phyloP scores from a whole-genome alignment of 2,888 invertebrate species.

The Cosmia trapezina region DNA sequence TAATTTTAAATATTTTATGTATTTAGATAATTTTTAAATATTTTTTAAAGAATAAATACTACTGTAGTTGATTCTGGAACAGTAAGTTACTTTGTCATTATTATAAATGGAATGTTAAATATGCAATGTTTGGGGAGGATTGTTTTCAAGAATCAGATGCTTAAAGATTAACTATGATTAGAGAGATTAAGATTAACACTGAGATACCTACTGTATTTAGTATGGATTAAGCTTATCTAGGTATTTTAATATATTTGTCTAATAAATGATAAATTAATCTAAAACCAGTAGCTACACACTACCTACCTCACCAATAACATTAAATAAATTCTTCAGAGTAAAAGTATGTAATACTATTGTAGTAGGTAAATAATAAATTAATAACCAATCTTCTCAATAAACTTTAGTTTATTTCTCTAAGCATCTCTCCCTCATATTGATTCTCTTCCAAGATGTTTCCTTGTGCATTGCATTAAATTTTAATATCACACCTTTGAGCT shows the following conservation, averaged over 20 bases:
- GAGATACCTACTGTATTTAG: conserved; percentile 24
- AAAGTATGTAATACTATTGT: conserved; percentile 8
- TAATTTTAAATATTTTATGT: conserved; percentile 3
- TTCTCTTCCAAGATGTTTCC: conserved; percentile 41
- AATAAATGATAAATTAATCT: conserved; percentile 48
- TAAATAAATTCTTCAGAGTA: conserved; percentile 25
- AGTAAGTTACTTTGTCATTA: conserved; percentile 30
- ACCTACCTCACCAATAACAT: conserved; percentile 30
- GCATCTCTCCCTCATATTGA: conserved; percentile 42
- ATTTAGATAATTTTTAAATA: neutral
- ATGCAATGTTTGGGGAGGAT: conserved; percentile 34
- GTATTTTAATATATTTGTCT: conserved; percentile 13
- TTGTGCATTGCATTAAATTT: conserved; percentile 45
- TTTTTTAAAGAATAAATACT: conserved; percentile 20
- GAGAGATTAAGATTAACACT: conserved; percentile 49
- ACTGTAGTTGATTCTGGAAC: conserved; percentile 14
- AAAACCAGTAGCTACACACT: conserved; percentile 44
- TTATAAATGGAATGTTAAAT: conserved; percentile 69
- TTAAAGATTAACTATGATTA: conserved; percentile 43
- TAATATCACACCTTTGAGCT: conserved; percentile 61
- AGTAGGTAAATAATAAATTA: conserved; percentile 7
- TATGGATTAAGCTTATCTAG: conserved; percentile 7
- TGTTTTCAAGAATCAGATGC: conserved; percentile 48
- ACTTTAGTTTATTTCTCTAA: conserved; percentile 38
- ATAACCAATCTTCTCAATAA: conserved; percentile 16